These are phyloP conservation scores for Rhea pennata DNA, from an alignment of 2,113 vertebrate genomes.

Conservation along the genomic window DNA sequence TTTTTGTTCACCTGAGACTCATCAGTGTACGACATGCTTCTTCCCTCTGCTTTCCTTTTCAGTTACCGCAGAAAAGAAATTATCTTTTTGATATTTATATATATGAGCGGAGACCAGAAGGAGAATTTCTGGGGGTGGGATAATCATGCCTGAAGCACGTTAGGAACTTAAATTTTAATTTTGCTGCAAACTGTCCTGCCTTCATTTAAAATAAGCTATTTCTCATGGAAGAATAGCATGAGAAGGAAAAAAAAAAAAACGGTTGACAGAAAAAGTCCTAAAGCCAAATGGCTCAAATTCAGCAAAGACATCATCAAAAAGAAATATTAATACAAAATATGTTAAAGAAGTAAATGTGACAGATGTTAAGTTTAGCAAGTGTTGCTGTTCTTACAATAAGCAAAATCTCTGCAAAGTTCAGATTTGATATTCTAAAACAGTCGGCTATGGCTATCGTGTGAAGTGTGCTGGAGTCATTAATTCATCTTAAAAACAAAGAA, in stretches of 20 bases:
- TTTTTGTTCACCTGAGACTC: not conserved
- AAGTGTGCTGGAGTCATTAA: not conserved
- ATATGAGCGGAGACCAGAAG: not conserved
- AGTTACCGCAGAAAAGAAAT: not conserved
- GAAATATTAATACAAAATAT: not conserved
- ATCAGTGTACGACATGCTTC: not conserved
- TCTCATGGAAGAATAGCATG: not conserved
- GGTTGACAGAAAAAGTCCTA: not conserved
- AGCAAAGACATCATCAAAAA: not conserved
- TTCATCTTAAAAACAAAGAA: constrained; percentile 1
- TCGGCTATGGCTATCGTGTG: not conserved
- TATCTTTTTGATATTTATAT: not conserved
- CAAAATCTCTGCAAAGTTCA: not conserved
- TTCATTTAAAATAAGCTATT: not conserved
- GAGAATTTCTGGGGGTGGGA: constrained; percentile 29
- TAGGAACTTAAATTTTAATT: constrained; percentile 42
- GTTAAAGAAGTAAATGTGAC: constrained; percentile 2
- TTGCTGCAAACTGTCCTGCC: not conserved
- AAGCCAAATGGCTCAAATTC: not conserved
- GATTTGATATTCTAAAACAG: not conserved
- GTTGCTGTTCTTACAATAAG: not conserved
- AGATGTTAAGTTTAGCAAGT: not conserved
- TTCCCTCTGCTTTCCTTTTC: not conserved
- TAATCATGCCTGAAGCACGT: constrained; percentile 17
- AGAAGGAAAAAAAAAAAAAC: not conserved